Percentiles rank a stretch among this genome's conserved stretches.
Evolutionary conservation across 2,888 invertebrate species (phyloP).

Genomic region (Scaptomyza flava): DNA sequence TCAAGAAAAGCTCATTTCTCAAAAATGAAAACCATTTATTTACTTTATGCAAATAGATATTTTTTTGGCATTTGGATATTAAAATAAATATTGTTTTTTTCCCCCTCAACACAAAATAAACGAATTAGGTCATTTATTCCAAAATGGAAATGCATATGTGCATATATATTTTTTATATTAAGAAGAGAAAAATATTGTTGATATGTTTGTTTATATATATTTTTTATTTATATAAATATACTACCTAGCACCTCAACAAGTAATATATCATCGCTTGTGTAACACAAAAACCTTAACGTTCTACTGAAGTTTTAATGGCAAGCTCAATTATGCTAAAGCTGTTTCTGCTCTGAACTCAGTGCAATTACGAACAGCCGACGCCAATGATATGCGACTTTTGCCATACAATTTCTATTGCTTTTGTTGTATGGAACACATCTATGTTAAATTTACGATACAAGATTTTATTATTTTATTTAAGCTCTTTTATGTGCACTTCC

Average conservation of each 20-base stretch:
- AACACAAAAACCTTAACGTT: neutral
- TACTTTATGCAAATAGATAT: neutral
- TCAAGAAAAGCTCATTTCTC: neutral
- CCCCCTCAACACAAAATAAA: neutral
- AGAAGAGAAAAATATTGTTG: no score
- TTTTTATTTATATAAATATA: no score
- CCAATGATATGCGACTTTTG: slow-evolving; percentile 40
- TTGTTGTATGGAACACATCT: neutral
- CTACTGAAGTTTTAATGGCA: neutral
- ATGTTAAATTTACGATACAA: slow-evolving; percentile 30
- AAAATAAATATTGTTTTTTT: neutral
- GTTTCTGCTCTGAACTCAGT: slow-evolving; percentile 2
- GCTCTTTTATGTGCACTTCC: neutral
- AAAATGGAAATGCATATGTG: neutral
- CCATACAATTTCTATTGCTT: slow-evolving; percentile 13
- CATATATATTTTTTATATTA: neutral
- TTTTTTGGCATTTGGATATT: neutral
- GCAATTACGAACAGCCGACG: slow-evolving; percentile 36
- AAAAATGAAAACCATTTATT: neutral
- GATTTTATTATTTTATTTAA: slow-evolving; percentile 28
- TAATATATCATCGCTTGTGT: no score
- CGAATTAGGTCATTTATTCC: neutral
- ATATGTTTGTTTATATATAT: no score
- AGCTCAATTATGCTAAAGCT: neutral
- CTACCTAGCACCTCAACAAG: neutral